phyloP scores from a whole-genome alignment of 2,797 vertebrate species.

The Catostomus latipinnis region DNA sequence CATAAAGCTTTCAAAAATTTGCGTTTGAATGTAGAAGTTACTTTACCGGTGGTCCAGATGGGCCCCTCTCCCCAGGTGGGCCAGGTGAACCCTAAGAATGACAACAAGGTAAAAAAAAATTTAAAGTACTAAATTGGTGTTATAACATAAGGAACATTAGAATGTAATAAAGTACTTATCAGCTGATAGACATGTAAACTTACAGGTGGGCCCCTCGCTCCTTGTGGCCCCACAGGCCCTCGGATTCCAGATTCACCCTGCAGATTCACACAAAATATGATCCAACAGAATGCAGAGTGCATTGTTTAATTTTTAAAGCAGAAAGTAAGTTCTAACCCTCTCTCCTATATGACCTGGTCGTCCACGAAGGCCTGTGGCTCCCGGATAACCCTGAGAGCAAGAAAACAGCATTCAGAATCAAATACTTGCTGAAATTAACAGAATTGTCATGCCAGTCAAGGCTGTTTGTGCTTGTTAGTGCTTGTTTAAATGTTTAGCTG shows the following conservation, averaged over 20 bases:
- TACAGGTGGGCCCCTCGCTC: constrained; percentile 77
- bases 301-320: neutral
- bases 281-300: neutral
- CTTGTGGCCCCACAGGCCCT: constrained; percentile 70
- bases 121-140: neutral
- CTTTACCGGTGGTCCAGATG: constrained; percentile 77
- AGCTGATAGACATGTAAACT: constrained; percentile 30
- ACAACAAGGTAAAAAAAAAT: neutral
- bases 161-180: neutral
- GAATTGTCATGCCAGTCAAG: neutral
- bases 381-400: constrained; percentile 78
- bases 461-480: neutral
- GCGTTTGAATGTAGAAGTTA: neutral
- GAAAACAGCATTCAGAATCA: constrained; percentile 11
- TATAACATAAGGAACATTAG: neutral
- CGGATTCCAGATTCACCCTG: constrained; percentile 77
- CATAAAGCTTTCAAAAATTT: neutral
- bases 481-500: neutral
- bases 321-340: constrained; percentile 69
- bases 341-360: constrained; percentile 76
- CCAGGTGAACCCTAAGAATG: constrained; percentile 78
- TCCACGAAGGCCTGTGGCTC: constrained; percentile 75
- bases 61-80: constrained; percentile 73
- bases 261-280: neutral
- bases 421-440: neutral